These are phyloP conservation scores for Vannuccia rotundouncinata DNA, from an alignment of 2,888 invertebrate genomes.

Conservation along the genomic window DNA sequence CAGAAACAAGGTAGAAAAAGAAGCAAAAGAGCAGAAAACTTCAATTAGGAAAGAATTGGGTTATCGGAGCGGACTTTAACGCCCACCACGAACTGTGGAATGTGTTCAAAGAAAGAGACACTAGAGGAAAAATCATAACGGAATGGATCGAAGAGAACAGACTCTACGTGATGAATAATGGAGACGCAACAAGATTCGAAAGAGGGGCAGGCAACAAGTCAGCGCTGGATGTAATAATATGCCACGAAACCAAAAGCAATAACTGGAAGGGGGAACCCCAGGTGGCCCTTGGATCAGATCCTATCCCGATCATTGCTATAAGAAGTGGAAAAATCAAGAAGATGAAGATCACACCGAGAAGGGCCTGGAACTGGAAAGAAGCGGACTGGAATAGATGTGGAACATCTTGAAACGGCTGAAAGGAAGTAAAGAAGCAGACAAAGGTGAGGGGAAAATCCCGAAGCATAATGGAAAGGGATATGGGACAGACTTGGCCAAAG, in stretches of 20 bases:
- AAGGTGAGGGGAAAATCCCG: no score
- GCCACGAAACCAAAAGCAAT: not conserved
- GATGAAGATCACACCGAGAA: no score
- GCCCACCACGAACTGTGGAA: not conserved
- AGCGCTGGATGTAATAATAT: not conserved
- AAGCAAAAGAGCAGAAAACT: not conserved
- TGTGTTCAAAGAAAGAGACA: not conserved
- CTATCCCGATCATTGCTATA: not conserved
- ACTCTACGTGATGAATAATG: not conserved
- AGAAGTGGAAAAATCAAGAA: no score
- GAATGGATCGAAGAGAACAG: not conserved
- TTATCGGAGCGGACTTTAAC: no score
- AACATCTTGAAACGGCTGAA: no score
- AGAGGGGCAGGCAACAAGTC: not conserved
- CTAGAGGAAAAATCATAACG: not conserved
- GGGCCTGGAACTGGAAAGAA: no score
- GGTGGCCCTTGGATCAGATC: not conserved
- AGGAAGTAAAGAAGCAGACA: no score
- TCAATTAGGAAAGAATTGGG: no score
- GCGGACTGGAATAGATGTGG: no score
- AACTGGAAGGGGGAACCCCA: not conserved
- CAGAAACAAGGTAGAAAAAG: not conserved
- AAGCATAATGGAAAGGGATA: no score
- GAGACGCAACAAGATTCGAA: not conserved
- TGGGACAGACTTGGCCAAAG: no score